Percentiles rank a stretch among this genome's conserved stretches.
These are phyloP conservation scores for Melinopterus prodromus DNA, from an alignment of 2,888 invertebrate species.

Conservation along the genomic window DNA sequence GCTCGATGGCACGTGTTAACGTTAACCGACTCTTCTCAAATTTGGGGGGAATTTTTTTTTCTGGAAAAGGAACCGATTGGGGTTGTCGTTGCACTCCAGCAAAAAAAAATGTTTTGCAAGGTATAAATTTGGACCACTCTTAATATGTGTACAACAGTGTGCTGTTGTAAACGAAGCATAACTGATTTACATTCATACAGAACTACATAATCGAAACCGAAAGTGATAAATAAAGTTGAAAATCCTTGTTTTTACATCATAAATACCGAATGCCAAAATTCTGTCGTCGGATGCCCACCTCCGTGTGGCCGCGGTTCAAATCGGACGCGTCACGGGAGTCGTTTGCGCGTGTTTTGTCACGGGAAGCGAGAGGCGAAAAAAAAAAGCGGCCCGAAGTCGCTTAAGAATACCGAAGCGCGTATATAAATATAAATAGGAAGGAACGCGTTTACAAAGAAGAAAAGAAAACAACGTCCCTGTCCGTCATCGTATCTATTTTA, in stretches of 20 bases:
- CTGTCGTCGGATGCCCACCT: neutral
- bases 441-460: slow-evolving; percentile 26
- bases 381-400: neutral
- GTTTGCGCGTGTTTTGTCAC: neutral
- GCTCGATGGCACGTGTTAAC: too few relatives aligned
- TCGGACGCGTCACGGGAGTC: slow-evolving; percentile 11
- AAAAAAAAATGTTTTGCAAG: too few relatives aligned
- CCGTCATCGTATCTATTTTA: slow-evolving; percentile 36
- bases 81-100: too few relatives aligned
- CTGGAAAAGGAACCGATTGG: too few relatives aligned
- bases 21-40: too few relatives aligned
- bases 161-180: neutral
- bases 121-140: too few relatives aligned
- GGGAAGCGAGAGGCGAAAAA: neutral
- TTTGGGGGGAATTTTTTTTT: too few relatives aligned
- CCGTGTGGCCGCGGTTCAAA: neutral
- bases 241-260: neutral
- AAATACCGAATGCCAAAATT: neutral
- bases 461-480: slow-evolving; percentile 27
- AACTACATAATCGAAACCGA: neutral
- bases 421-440: slow-evolving; percentile 24
- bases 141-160: too few relatives aligned
- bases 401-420: neutral
- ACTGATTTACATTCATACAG: neutral
- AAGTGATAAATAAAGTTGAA: neutral